These are phyloP conservation scores for Harpagoxenus sublaevis DNA, from an alignment of 2,888 invertebrate genomes.

Conservation along the genomic window DNA sequence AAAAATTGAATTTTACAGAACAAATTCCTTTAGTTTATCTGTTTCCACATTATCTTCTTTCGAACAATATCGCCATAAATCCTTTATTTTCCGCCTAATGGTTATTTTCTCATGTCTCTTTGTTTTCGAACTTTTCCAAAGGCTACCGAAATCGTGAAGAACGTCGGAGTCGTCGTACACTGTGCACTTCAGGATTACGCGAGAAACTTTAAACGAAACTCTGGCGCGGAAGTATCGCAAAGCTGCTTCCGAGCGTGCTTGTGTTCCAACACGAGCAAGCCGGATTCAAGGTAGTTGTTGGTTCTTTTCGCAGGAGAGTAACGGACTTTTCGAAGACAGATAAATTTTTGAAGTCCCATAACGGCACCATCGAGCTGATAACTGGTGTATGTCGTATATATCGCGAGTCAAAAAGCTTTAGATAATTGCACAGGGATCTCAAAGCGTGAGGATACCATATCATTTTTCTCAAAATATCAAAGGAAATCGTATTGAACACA, in stretches of 20 bases:
- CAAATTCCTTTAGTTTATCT: not conserved
- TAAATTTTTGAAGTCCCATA: conserved; percentile 56
- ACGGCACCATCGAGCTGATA: conserved; percentile 36
- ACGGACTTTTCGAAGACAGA: conserved; percentile 50
- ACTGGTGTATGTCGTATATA: conserved; percentile 24
- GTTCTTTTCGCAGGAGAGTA: conserved; percentile 48
- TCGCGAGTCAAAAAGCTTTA: conserved; percentile 25
- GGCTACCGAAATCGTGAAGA: conserved; percentile 61
- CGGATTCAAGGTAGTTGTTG: conserved; percentile 49
- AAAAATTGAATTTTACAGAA: not conserved
- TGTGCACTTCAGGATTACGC: conserved; percentile 77
- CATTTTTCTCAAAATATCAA: conserved; percentile 17
- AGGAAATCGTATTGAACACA: not conserved
- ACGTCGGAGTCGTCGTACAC: conserved; percentile 60
- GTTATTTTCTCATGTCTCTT: conserved; percentile 37
- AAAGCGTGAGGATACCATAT: not conserved
- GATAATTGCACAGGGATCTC: conserved; percentile 30
- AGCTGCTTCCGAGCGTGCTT: conserved; percentile 63
- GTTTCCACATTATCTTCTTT: conserved; percentile 38
- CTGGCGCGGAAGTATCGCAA: conserved; percentile 72
- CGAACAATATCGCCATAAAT: conserved; percentile 14
- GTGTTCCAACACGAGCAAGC: conserved; percentile 40
- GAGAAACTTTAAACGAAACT: conserved; percentile 78
- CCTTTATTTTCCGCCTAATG: conserved; percentile 44
- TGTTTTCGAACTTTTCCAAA: conserved; percentile 47